A percentile compares a stretch with the other conserved stretches of the same genome.
These are phyloP conservation scores for Dryobotodes eremita DNA, from an alignment of 2,888 invertebrate genomes.

Conservation along the genomic window DNA sequence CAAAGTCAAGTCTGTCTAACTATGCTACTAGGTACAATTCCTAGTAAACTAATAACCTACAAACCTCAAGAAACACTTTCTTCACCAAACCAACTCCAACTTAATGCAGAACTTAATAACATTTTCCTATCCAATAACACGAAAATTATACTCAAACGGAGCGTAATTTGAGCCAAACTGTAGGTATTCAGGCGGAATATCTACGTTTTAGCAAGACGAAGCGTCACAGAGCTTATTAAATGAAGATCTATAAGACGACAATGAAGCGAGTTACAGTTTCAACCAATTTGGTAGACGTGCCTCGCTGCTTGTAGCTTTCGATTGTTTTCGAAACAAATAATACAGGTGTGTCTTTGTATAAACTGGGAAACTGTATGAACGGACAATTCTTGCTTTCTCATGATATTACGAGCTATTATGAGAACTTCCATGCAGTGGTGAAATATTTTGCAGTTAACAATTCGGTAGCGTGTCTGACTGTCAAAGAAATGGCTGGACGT, in stretches of 20 bases:
- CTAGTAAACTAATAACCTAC: constrained; percentile 11
- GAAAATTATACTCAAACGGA: constrained; percentile 62
- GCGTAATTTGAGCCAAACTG: constrained; percentile 60
- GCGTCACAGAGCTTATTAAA: constrained; percentile 65
- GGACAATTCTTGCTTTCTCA: neutral
- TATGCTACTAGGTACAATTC: neutral
- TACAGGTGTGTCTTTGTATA: constrained; percentile 11
- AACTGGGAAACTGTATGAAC: neutral
- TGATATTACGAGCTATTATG: neutral
- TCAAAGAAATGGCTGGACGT: neutral
- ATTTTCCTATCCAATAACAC: constrained; percentile 63
- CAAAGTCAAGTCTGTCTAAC: neutral
- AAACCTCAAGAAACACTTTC: constrained; percentile 25
- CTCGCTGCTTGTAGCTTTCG: constrained; percentile 9
- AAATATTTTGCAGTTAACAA: neutral
- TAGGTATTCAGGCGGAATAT: constrained; percentile 59
- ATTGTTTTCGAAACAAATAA: constrained; percentile 54
- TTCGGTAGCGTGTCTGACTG: neutral
- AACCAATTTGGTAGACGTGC: constrained; percentile 58
- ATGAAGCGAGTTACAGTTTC: constrained; percentile 59
- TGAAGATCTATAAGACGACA: constrained; percentile 59
- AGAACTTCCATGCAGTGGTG: neutral
- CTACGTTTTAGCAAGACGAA: constrained; percentile 52
- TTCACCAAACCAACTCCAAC: constrained; percentile 44
- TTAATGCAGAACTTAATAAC: constrained; percentile 50